A percentile compares a stretch with the other conserved stretches of the same genome.
phyloP scores from a whole-genome alignment of 2,797 vertebrate species.

The Danio tinwini region DNA sequence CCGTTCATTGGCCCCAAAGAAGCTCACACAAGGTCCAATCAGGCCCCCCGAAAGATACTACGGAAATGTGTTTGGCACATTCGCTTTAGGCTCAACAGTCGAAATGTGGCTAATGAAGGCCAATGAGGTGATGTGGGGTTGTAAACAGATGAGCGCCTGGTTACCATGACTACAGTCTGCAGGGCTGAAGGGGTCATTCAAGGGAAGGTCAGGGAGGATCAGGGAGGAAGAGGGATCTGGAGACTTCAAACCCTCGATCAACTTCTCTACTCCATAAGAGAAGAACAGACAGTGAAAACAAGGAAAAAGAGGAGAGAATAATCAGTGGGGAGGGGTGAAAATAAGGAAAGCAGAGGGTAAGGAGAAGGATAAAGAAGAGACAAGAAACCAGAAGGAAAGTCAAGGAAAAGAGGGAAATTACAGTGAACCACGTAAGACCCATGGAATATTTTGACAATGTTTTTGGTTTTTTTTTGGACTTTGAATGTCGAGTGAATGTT shows the following conservation, averaged over 20 bases:
- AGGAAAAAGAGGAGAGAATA: background rate
- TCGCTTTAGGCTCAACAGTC: no score
- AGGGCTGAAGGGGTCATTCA: conserved; percentile 85
- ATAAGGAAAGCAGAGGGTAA: background rate
- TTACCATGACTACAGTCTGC: conserved; percentile 85
- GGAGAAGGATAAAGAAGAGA: background rate
- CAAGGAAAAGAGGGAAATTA: no score
- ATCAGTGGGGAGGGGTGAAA: background rate
- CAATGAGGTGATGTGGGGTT: background rate
- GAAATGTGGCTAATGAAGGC: no score
- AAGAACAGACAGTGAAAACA: conserved; percentile 52
- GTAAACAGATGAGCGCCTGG: conserved; percentile 29
- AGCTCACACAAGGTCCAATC: no score
- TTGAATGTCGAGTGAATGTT: no score
- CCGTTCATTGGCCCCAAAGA: no score
- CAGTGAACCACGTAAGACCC: no score
- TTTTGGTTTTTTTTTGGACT: no score
- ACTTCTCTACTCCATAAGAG: conserved; percentile 83
- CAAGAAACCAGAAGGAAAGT: background rate
- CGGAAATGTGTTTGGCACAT: no score
- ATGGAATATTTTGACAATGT: no score
- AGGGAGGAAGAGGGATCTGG: conserved; percentile 82
- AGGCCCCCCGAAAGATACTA: no score
- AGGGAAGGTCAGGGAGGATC: conserved; percentile 88
- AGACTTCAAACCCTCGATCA: conserved; percentile 92